These are phyloP conservation scores for Bubo bubo DNA, from an alignment of 2,113 vertebrate genomes.

Conservation along the genomic window DNA sequence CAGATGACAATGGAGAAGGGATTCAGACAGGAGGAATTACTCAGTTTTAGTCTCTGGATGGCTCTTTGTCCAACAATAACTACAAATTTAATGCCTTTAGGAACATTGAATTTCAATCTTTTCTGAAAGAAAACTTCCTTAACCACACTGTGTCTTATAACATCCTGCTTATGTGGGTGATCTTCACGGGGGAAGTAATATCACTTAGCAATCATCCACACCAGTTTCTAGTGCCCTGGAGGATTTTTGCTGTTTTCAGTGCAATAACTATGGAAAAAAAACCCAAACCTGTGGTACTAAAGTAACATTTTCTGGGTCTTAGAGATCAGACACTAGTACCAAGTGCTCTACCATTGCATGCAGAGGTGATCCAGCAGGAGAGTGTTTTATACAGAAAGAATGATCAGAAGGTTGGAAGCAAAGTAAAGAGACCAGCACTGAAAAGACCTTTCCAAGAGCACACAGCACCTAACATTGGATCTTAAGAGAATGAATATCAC, in stretches of 20 bases:
- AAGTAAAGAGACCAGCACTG: background rate
- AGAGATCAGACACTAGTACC: too few relatives aligned
- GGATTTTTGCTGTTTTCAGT: background rate
- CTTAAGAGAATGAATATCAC: background rate
- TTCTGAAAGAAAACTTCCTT: background rate
- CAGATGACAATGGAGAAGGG: background rate
- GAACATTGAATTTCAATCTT: background rate
- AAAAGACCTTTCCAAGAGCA: background rate
- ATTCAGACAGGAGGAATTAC: background rate
- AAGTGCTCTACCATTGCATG: background rate
- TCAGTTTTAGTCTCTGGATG: background rate
- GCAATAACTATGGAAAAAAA: background rate
- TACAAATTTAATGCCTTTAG: background rate
- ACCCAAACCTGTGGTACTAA: accelerated
- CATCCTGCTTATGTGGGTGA: background rate
- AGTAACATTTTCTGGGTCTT: background rate
- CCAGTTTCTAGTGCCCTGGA: background rate
- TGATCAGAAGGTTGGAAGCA: background rate
- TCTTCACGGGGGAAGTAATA: background rate
- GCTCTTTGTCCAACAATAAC: background rate
- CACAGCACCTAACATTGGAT: background rate
- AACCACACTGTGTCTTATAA: background rate
- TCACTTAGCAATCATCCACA: background rate
- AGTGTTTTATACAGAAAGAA: background rate
- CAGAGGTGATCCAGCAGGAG: background rate